Conservation (phyloP, 2,797 vertebrate genomes). For the Gymnoscopelus microlampas region DNA sequence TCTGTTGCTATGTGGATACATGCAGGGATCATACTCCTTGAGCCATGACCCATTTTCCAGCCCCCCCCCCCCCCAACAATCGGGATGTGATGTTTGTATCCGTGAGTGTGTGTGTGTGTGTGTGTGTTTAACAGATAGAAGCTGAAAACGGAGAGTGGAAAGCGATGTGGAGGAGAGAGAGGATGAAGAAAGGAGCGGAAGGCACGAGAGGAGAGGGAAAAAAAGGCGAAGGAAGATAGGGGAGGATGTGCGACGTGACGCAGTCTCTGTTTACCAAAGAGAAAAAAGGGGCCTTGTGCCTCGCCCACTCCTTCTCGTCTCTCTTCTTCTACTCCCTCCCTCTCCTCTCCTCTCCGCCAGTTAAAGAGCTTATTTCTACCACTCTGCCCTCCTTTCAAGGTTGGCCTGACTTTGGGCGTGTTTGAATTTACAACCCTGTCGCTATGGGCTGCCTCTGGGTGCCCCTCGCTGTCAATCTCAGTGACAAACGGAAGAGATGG, state of each 20-base stretch:
- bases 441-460: conserved; percentile 61
- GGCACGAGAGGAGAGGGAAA: conserved; percentile 8
- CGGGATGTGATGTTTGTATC: conserved; percentile 1
- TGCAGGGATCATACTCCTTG: conserved; percentile 56
- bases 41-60: conserved; percentile 72
- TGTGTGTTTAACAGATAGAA: conserved; percentile 18
- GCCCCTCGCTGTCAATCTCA: conserved; percentile 75
- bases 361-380: conserved; percentile 53
- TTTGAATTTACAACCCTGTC: conserved; percentile 75
- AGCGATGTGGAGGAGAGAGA: conserved; percentile 14
- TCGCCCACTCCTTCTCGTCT: conserved; percentile 38
- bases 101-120: too few species aligned
- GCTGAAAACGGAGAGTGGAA: conserved; percentile 3
- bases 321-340: conserved; percentile 51
- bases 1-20: conserved; percentile 35
- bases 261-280: conserved; percentile 68
- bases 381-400: conserved; percentile 73
- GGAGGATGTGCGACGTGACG: conserved; percentile 51
- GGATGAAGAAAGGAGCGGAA: conserved; percentile 14
- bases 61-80: conserved; percentile 38
- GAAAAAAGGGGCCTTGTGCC: conserved; percentile 39
- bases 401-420: conserved; percentile 76
- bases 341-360: conserved; percentile 33
- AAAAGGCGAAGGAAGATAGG: conserved; percentile 18
- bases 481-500: conserved; percentile 71